phyloP scores from a whole-genome alignment of 2,888 invertebrate genomes.

The Heteromyza rotundicornis region DNA sequence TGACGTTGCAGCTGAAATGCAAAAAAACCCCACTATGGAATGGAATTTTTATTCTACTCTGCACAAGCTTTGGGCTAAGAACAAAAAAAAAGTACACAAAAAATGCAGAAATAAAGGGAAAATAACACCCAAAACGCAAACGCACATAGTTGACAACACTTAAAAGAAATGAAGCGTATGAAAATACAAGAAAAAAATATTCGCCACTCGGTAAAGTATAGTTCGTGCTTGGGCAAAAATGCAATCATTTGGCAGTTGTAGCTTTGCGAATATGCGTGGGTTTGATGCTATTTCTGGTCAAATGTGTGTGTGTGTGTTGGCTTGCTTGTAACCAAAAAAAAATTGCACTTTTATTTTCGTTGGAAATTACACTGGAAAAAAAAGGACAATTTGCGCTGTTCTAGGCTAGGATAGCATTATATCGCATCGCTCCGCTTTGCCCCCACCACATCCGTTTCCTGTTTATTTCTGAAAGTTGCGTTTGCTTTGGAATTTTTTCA shows the following conservation, averaged over 20 bases:
- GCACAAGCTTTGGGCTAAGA: neutral
- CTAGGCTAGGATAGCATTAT: neutral
- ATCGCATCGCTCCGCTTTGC: too few relatives aligned
- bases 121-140: neutral
- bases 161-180: neutral
- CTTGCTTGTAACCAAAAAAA: neutral
- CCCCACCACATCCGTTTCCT: too few relatives aligned
- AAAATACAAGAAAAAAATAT: neutral
- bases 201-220: neutral
- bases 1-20: too few relatives aligned
- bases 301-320: too few relatives aligned
- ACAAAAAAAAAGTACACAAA: neutral
- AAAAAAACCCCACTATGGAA: too few relatives aligned
- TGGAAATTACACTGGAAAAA: neutral
- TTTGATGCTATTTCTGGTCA: too few relatives aligned
- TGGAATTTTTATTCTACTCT: too few relatives aligned
- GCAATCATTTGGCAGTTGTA: conserved; percentile 1
- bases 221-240: neutral
- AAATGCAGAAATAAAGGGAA: neutral
- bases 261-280: neutral
- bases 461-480: too few relatives aligned
- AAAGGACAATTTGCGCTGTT: neutral
- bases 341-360: neutral
- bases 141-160: neutral
- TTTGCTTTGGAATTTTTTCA: too few relatives aligned